Evolutionary conservation across 2,888 invertebrate species (phyloP).

Genomic region (Heliothis peltigera): DNA sequence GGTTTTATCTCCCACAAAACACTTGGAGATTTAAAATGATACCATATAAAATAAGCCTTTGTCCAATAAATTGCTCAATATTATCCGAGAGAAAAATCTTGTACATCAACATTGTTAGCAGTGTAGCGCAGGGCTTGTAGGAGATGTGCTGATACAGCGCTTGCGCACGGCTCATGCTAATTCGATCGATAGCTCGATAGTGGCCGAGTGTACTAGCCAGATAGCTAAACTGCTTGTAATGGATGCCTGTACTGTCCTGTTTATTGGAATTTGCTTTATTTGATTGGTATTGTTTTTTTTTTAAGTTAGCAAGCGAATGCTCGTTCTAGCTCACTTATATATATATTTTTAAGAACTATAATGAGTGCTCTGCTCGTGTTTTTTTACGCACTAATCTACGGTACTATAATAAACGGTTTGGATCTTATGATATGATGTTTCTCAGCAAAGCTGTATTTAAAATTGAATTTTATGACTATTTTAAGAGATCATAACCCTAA

Average conservation of each 20-base stretch:
- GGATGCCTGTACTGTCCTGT: slow-evolving; percentile 45
- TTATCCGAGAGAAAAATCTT: slow-evolving; percentile 55
- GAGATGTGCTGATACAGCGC: slow-evolving; percentile 70
- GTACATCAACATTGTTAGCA: slow-evolving; percentile 50
- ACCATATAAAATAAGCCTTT: slow-evolving; percentile 18
- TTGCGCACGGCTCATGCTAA: slow-evolving; percentile 73
- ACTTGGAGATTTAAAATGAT: slow-evolving; percentile 8
- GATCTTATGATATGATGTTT: too few relatives aligned
- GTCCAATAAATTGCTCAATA: slow-evolving; percentile 32
- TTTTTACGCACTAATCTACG: too few relatives aligned
- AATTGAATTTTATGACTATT: too few relatives aligned
- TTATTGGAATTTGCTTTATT: slow-evolving; percentile 18
- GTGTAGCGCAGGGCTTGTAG: slow-evolving; percentile 36
- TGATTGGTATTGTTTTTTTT: neutral
- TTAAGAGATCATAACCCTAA: too few relatives aligned
- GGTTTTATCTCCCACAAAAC: neutral
- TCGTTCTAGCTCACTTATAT: too few relatives aligned
- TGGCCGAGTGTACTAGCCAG: slow-evolving; percentile 38
- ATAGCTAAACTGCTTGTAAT: slow-evolving; percentile 56
- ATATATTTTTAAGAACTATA: too few relatives aligned
- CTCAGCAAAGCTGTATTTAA: too few relatives aligned
- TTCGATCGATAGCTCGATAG: slow-evolving; percentile 76
- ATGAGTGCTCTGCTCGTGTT: too few relatives aligned
- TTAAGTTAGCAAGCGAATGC: too few relatives aligned
- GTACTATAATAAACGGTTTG: too few relatives aligned